These are phyloP conservation scores for Tetranychus truncatus DNA, from an alignment of 2,888 invertebrate species.

Conservation along the genomic window DNA sequence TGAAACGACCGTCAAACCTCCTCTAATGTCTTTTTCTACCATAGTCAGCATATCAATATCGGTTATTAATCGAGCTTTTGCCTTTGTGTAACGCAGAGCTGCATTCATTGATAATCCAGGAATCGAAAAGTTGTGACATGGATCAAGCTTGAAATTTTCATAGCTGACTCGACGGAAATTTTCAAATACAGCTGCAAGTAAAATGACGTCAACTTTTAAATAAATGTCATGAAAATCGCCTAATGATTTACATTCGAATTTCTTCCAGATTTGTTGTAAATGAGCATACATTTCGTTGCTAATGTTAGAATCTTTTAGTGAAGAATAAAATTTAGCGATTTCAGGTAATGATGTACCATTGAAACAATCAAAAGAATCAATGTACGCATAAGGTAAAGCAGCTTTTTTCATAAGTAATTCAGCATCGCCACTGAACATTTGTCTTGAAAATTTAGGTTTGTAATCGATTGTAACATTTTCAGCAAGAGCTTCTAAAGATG, in stretches of 20 bases:
- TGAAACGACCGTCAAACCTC: not conserved
- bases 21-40: constrained; percentile 6
- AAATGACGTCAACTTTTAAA: not conserved
- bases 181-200: constrained; percentile 2
- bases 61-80: not conserved
- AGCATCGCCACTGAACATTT: not conserved
- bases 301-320: not conserved
- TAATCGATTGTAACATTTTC: not conserved
- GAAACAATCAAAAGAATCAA: not conserved
- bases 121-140: not conserved
- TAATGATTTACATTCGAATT: not conserved
- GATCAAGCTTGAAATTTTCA: not conserved
- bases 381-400: not conserved
- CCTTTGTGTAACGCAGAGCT: not conserved
- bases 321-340: not conserved
- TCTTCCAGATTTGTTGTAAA: not conserved
- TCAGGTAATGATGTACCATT: not conserved
- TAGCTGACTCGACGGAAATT: not conserved
- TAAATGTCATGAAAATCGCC: constrained; percentile 2
- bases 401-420: not conserved
- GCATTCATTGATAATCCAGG: not conserved
- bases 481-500: not conserved
- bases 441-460: not conserved
- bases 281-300: not conserved
- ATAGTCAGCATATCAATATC: not conserved